phyloP scores from a whole-genome alignment of 2,113 vertebrate species.

The Odobenus rosmarus region DNA sequence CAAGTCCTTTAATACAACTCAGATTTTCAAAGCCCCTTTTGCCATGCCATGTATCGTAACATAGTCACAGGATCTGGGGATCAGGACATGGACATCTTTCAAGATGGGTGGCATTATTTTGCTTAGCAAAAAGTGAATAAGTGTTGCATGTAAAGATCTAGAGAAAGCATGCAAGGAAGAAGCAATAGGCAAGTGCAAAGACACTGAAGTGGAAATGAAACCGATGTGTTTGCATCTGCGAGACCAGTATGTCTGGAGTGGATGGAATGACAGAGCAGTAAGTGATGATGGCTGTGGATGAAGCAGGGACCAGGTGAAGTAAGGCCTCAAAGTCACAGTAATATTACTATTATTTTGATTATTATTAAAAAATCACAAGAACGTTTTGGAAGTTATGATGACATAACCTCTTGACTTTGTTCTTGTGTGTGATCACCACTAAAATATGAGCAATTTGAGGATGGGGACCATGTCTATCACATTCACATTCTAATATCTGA shows the following conservation, averaged over 20 bases:
- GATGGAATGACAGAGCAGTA: background rate
- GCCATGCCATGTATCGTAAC: background rate
- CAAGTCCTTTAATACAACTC: background rate
- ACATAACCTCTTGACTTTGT: background rate
- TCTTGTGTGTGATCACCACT: background rate
- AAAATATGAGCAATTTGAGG: background rate
- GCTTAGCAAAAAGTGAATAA: background rate
- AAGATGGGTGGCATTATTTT: background rate
- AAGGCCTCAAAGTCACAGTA: background rate
- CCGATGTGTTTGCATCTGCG: background rate
- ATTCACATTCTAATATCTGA: background rate
- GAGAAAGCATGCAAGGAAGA: background rate
- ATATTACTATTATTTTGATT: background rate
- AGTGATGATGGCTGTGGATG: background rate
- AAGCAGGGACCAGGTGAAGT: background rate
- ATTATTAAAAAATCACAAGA: background rate
- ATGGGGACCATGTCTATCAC: background rate
- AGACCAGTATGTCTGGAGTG: background rate
- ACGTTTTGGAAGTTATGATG: background rate
- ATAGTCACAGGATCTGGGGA: background rate
- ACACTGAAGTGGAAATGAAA: background rate
- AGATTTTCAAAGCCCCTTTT: background rate
- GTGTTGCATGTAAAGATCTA: background rate
- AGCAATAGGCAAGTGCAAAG: background rate
- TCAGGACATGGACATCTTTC: background rate